Evolutionary conservation across 2,113 vertebrate species (phyloP).

Genomic region (Puffinus mauretanicus): DNA sequence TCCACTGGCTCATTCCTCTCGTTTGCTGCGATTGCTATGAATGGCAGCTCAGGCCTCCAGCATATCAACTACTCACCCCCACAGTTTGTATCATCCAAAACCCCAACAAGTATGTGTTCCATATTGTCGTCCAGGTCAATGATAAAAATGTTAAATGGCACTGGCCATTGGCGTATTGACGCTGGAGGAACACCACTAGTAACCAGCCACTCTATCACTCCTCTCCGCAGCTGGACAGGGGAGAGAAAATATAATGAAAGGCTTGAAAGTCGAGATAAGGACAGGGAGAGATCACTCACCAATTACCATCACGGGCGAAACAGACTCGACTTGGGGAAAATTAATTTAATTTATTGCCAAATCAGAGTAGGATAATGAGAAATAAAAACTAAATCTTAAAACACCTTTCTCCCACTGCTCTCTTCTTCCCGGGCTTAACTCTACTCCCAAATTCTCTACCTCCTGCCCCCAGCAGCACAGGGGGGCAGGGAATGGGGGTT

Average conservation of each 20-base stretch:
- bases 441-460: background rate
- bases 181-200: background rate
- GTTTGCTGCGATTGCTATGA: background rate
- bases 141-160: background rate
- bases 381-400: background rate
- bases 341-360: background rate
- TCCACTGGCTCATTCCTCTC: background rate
- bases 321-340: background rate
- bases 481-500: background rate
- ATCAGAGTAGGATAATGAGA: background rate
- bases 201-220: background rate
- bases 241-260: background rate
- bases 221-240: background rate
- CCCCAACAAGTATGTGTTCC: background rate
- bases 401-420: background rate
- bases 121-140: background rate
- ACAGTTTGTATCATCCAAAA: background rate
- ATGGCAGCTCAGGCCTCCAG: background rate
- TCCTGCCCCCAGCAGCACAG: background rate
- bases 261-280: background rate
- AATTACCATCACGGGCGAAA: background rate
- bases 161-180: background rate
- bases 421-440: background rate
- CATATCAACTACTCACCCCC: background rate
- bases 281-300: background rate